These are phyloP conservation scores for Tragelaphus imberbis DNA, from an alignment of 2,113 vertebrate species.

Conservation along the genomic window DNA sequence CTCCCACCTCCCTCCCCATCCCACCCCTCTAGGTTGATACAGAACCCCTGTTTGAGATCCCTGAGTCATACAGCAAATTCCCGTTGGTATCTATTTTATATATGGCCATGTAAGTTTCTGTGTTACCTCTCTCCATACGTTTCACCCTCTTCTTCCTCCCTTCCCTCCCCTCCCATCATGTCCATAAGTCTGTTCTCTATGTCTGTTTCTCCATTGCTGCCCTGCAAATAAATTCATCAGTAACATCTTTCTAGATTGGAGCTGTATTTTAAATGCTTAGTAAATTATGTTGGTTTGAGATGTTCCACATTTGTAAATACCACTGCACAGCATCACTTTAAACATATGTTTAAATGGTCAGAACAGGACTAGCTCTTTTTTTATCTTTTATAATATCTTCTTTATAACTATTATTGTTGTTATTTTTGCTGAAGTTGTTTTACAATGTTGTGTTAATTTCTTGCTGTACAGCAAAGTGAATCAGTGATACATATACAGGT, in stretches of 20 bases:
- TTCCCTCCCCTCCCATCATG: not conserved
- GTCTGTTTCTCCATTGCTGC: not conserved
- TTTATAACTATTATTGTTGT: not conserved
- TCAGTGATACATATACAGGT: not conserved
- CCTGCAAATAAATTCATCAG: not conserved
- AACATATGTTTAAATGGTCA: not conserved
- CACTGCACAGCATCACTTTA: not conserved
- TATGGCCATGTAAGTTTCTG: accelerated
- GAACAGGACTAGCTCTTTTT: not conserved
- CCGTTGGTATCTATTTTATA: not conserved
- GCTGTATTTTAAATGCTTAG: not conserved
- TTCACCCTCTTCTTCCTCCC: not conserved
- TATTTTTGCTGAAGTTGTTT: not conserved
- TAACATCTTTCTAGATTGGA: not conserved
- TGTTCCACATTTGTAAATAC: not conserved
- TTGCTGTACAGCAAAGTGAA: not conserved
- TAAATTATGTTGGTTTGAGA: not conserved
- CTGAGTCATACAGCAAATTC: not conserved
- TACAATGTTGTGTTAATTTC: not conserved
- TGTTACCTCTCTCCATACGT: not conserved
- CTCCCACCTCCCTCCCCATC: not conserved
- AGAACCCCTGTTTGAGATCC: not conserved
- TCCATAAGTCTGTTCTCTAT: not conserved
- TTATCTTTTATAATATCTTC: not conserved
- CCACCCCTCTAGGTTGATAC: not conserved